These are phyloP conservation scores for Ectemnius lituratus DNA, from an alignment of 2,888 invertebrate species.

Conservation along the genomic window DNA sequence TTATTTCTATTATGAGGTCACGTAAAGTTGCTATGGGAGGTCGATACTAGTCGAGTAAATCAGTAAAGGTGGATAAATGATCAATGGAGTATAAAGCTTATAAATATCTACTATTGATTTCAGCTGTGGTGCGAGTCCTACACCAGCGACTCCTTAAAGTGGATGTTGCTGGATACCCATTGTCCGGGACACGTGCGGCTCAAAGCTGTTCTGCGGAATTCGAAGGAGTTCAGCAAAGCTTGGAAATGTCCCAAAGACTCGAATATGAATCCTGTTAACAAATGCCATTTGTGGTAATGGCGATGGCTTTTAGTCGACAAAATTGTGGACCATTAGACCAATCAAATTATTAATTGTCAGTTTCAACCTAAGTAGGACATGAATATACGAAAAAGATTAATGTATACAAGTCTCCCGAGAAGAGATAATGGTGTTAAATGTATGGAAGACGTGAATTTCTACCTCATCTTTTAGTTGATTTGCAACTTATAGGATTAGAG, in stretches of 20 bases:
- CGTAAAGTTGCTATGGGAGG: no score
- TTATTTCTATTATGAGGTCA: not conserved
- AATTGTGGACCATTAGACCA: not conserved
- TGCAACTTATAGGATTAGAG: no score
- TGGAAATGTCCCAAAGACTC: conserved; percentile 79
- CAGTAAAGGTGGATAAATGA: no score
- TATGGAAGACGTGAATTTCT: no score
- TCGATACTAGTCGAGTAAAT: no score
- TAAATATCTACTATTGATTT: not conserved
- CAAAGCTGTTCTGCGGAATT: conserved; percentile 85
- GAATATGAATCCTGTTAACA: conserved; percentile 80
- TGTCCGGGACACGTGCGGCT: conserved; percentile 86
- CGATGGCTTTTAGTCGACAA: not conserved
- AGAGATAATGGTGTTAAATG: no score
- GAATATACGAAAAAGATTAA: no score
- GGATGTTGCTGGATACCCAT: conserved; percentile 86
- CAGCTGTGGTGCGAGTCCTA: conserved; percentile 92
- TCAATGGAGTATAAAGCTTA: no score
- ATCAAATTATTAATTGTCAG: no score
- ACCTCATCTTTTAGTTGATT: no score
- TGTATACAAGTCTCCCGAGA: no score
- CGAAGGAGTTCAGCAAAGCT: conserved; percentile 84
- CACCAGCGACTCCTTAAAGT: conserved; percentile 82
- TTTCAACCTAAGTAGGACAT: no score
- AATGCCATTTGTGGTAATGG: conserved; percentile 77